Base-by-base conservation (phyloP, 1,140 invertebrate species). In the Hydropsyche tenuis region DNA sequence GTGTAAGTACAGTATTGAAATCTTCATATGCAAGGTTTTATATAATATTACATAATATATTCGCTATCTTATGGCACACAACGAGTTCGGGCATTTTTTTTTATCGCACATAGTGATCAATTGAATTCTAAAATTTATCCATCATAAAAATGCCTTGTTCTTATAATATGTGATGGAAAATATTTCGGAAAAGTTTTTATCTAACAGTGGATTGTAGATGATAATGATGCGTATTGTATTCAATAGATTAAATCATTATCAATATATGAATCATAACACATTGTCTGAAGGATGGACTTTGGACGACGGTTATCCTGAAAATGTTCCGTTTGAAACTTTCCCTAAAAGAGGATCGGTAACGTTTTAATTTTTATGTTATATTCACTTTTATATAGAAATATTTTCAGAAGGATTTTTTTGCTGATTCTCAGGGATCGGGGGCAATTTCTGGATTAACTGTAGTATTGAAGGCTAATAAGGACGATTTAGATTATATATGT, bases 261-360 rank as follows among this genome's bases (percentile, higher is more conserved):
- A 66, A 69, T 25, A 22, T 48, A 48, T 69, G 78, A 80, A 82
- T 5, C 79, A 81, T 51, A 76, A 79, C 0, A 79, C 79, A 14
- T 73, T 73, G 48, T 78, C 82, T 1, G 72, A 80, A 70, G 81
- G 81, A 14, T 91, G 90, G 90, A 86, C 82, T 73, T 82, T 90
- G 46, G 88, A 90, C 75, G 78, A 81, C 2, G 89, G 90, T 0
- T 91, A 91, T 79, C 79, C 81, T 0, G 69, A 78, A 6, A 76
- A 80, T 7, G 81, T 86, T 1, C 83, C 81, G 1, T 81, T 85
- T 74, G 84, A 89, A 56, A 89, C 89, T 0, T 90, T 88, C 82
- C 84, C 84, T 12, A 78, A 80, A 46, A 78, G 82, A 72, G 83
- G 83, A n/a, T 78, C 80, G 0, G 83, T 84, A 80, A 37, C 30